Base-by-base conservation (phyloP, 2,797 vertebrate species). In the Ctenosaura bakeri region DNA sequence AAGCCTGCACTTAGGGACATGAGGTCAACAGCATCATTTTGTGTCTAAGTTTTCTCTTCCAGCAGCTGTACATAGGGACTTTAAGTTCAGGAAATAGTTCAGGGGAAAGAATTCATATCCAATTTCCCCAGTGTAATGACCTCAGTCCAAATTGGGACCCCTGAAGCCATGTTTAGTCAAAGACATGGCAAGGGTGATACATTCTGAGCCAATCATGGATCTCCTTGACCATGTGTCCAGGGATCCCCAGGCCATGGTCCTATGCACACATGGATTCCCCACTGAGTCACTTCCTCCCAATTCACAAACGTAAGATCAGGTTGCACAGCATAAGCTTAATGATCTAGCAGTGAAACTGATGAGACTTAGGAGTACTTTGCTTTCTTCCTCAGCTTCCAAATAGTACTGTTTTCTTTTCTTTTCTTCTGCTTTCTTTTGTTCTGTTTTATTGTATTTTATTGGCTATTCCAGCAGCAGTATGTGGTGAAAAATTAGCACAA, bases 401-500 rank as follows among this genome's bases (percentile, higher is more conserved):
- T 4, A 2, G 42, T n/a, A 9, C 24, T 22, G 22, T 42, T 83
- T 6, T 20, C 1, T 71, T 88, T n/a, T 77, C 9, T 69, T 69
- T 32, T 32, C 9, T 69, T 69, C 13, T 32, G 26, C 32, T 69
- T 29, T 69, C 3, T 69, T 69, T 3, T 69, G 10, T 29, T 69
- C 6, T 66, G 64, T 26, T 69, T 69, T 32, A 69, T 69, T 69
- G 66, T 13, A 32, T 13, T 69, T 69, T 69, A 69, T 32, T 69
- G 66, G 66, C 50, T 74, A 16, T 54, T 56, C 16, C 18, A 71
- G 4, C n/a, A 88, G 16, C 46, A 88, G 6, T 42, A 18, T 10
- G 0, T 38, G 87, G 88, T 91, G 56, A 92, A 80, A 83, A 86
- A 90, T n/a, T 69, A 86, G 22, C 64, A 71, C 24, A 24, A 46